Conservation (phyloP, 1,140 invertebrate species). For the Euglossa dilemma region DNA sequence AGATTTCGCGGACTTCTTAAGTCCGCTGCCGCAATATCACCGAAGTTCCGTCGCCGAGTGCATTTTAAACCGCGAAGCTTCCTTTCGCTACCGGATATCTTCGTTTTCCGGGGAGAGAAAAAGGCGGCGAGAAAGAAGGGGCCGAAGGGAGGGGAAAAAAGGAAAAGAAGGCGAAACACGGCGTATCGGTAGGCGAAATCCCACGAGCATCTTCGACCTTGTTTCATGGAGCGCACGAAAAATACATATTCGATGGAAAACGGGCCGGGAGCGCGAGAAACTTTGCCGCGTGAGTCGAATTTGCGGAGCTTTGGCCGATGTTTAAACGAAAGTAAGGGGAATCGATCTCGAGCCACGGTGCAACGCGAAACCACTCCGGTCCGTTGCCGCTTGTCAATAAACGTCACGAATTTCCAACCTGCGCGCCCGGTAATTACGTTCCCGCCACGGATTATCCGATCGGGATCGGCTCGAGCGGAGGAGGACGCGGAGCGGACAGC, state of each 20-base stretch:
- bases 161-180: too few relatives aligned
- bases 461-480: too few relatives aligned
- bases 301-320: neutral
- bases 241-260: neutral
- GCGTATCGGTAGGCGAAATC: neutral
- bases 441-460: too few relatives aligned
- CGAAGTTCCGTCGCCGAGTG: neutral
- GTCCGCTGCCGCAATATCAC: neutral
- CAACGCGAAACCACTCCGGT: too few relatives aligned
- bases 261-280: neutral
- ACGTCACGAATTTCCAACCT: too few relatives aligned
- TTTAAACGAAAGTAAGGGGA: neutral
- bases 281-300: neutral
- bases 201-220: neutral
- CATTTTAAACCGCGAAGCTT: neutral
- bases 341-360: neutral
- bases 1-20: conserved; percentile 9
- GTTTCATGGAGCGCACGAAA: neutral
- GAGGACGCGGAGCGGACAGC: too few relatives aligned
- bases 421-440: too few relatives aligned
- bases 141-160: too few relatives aligned
- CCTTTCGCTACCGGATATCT: neutral
- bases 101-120: neutral
- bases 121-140: too few relatives aligned
- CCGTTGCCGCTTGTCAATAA: too few relatives aligned